Percentiles rank a stretch among this genome's conserved stretches.
Evolutionary conservation across 2,113 vertebrate species (phyloP).

Genomic region (Cheirogaleus medius): DNA sequence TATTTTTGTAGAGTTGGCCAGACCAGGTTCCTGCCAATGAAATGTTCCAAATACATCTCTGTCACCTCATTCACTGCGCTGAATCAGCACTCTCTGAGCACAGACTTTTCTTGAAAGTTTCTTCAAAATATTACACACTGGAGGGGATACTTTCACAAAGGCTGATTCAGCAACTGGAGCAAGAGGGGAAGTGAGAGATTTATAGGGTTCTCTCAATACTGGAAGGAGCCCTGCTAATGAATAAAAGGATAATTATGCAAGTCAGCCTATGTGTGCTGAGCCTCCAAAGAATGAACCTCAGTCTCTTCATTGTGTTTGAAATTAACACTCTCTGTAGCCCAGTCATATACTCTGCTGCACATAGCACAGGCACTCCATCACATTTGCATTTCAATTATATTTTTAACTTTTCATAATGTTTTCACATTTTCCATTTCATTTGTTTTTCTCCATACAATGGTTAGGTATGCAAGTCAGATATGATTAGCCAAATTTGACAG

Average conservation of each 20-base stretch:
- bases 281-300: conserved; percentile 15
- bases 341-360: not conserved
- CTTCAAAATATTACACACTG: conserved; percentile 31
- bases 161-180: conserved; percentile 47
- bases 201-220: conserved; percentile 51
- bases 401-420: not conserved
- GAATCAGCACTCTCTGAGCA: not conserved
- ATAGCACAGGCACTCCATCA: not conserved
- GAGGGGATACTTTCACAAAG: conserved; percentile 48
- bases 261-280: not conserved
- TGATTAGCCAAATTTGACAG: not conserved
- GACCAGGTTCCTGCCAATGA: conserved; percentile 7
- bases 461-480: not conserved
- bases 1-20: not conserved
- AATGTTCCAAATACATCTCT: conserved; percentile 55
- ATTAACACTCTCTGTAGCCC: not conserved
- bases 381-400: not conserved
- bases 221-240: conserved; percentile 34
- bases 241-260: conserved; percentile 28
- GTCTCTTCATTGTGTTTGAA: conserved; percentile 13
- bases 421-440: conserved; percentile 8
- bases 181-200: conserved; percentile 56
- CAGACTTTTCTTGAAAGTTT: conserved; percentile 53
- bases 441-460: not conserved
- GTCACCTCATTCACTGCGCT: conserved; percentile 37